Percentiles rank a stretch among this genome's conserved stretches.
Evolutionary conservation across 2,888 invertebrate genomes (phyloP).

Genomic region (Drosophila bunnanda): DNA sequence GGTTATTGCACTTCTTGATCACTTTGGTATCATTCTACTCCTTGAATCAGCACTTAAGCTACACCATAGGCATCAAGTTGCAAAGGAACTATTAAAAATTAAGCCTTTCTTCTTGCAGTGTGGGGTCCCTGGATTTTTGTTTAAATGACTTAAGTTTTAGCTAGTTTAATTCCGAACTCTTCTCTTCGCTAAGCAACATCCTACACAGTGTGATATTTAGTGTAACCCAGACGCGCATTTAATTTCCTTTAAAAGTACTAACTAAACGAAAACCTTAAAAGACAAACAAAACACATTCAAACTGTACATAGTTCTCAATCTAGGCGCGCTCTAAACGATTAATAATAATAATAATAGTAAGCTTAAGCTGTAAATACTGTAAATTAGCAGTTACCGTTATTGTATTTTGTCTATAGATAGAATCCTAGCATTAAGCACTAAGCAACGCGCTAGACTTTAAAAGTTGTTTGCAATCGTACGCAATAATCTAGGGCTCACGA

Average conservation of each 20-base stretch:
- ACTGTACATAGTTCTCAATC: conserved; percentile 42
- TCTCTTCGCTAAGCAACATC: conserved; percentile 78
- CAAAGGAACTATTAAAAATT: no score
- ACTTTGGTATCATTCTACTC: no score
- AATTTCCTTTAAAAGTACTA: conserved; percentile 35
- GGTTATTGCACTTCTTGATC: no score
- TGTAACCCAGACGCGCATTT: conserved; percentile 73
- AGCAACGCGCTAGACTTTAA: conserved; percentile 45
- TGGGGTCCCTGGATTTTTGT: background rate
- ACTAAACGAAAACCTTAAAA: conserved; percentile 12
- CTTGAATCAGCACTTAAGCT: no score
- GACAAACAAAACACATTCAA: conserved; percentile 11
- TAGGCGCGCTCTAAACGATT: conserved; percentile 35
- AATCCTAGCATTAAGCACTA: conserved; percentile 7
- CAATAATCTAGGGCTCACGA: conserved; percentile 24
- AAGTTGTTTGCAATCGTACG: conserved; percentile 57
- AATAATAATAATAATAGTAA: conserved; percentile 1
- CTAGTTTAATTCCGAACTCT: conserved; percentile 64
- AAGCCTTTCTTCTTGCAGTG: background rate
- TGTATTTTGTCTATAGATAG: conserved; percentile 65
- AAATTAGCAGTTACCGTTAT: conserved; percentile 73
- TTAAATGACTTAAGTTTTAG: conserved; percentile 35
- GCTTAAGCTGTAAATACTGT: conserved; percentile 70
- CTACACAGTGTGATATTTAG: conserved; percentile 85
- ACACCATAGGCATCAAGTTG: no score